Base-by-base conservation (phyloP, 1,140 invertebrate species). In the Euura saliciscinereae region DNA sequence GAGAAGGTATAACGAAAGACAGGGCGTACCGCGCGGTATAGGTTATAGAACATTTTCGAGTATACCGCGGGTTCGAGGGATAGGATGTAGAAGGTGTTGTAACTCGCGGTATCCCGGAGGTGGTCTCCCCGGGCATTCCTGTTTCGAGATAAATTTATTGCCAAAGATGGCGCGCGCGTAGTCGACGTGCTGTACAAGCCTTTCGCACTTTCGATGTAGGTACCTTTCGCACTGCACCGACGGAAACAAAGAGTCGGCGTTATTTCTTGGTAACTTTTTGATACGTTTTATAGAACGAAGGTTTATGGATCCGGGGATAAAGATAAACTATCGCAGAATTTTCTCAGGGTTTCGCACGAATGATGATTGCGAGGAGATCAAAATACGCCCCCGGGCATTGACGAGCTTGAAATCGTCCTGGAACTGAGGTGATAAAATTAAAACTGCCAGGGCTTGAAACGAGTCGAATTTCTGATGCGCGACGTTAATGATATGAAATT, bases 1-100 rank as follows among this genome's bases (percentile, higher is more conserved):
- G 51, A 59, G 51, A n/a, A n/a, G 10, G 13, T 59, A 59, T 59
- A 59, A 59, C 51, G 51, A 59, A 59, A 59, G 51, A 59, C 51
- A 59, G 51, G 51, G 51, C 51, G 51, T 59, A 59, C 51, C 51
- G 51, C 13, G 51, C 51, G 51, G 8, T 59, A 59, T 59, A 59
- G 51, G 13, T 59, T 59, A 59, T 59, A 59, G 51, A 59, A 59
- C 10, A 59, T 59, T 59, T 59, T 59, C 13, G 8, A 59, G 51
- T 59, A 59, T 59, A 59, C 51, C 51, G 51, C 51, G 51, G 51
- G 10, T 6, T 59, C 51, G 51, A 59, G 13, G 51, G 51, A 28
- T 28, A 28, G 28, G 28, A 28, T 28, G 28, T 28, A 28, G 28
- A 28, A 59, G 51, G 51, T 59, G 51, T 59, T 59, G 51, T n/a